These are phyloP conservation scores for Chaenodraco wilsoni DNA, from an alignment of 2,797 vertebrate species.

Conservation along the genomic window DNA sequence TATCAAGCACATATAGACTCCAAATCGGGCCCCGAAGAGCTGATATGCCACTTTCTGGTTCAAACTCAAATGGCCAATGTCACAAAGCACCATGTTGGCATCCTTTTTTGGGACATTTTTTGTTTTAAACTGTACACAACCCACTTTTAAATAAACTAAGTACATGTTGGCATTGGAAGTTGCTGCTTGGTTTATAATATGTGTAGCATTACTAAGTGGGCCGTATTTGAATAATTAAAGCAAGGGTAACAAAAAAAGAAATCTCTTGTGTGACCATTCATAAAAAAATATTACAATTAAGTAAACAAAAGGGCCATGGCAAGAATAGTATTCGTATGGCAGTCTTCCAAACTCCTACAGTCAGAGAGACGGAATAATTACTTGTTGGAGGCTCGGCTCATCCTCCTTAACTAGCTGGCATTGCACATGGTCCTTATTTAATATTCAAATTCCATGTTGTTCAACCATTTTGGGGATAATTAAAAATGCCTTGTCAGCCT, in stretches of 20 bases:
- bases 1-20: no score
- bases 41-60: neutral
- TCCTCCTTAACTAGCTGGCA: slow-evolving; percentile 59
- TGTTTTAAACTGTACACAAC: no score
- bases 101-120: no score
- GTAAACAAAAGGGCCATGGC: slow-evolving; percentile 59
- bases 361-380: slow-evolving; percentile 68
- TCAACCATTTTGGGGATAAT: slow-evolving; percentile 12
- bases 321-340: slow-evolving; percentile 62
- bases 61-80: neutral
- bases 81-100: no score
- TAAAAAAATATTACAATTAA: slow-evolving; percentile 56
- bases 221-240: slow-evolving; percentile 23
- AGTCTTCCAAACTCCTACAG: slow-evolving; percentile 56
- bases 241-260: slow-evolving; percentile 6
- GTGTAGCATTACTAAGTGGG: slow-evolving; percentile 40
- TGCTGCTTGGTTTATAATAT: slow-evolving; percentile 7
- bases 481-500: slow-evolving; percentile 8
- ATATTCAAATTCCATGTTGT: slow-evolving; percentile 35
- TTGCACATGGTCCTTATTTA: slow-evolving; percentile 34
- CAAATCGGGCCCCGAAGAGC: no score
- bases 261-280: slow-evolving; percentile 44
- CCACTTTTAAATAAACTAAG: no score
- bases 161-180: no score
- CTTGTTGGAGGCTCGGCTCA: slow-evolving; percentile 61